Conservation (phyloP, 2,888 invertebrate genomes). For the Megaustenia siamemsis region DNA sequence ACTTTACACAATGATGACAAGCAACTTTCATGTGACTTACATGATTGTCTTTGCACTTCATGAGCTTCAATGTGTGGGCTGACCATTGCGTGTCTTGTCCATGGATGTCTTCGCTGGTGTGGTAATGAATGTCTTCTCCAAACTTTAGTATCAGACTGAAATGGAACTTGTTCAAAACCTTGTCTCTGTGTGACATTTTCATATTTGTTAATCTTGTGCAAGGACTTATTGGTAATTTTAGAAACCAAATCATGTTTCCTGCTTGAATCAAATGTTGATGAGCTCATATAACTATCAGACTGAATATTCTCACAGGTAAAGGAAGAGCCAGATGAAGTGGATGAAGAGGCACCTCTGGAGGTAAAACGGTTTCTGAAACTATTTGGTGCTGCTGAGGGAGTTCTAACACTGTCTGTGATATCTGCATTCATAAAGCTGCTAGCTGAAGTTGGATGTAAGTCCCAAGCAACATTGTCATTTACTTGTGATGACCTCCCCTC, state of each 20-base stretch:
- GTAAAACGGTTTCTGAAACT: too few species aligned
- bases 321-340: background rate
- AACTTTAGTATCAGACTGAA: background rate
- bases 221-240: background rate
- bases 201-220: background rate
- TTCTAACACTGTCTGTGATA: too few species aligned
- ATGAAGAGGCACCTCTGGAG: background rate
- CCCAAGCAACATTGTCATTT: too few species aligned
- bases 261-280: background rate
- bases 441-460: too few species aligned
- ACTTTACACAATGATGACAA: too few species aligned
- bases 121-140: background rate
- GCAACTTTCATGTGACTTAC: too few species aligned
- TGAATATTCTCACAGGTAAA: background rate
- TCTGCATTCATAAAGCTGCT: too few species aligned
- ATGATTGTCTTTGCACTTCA: background rate
- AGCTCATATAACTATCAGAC: background rate
- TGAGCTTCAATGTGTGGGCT: background rate
- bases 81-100: background rate
- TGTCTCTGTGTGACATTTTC: background rate
- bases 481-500: background rate
- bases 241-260: background rate
- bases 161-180: background rate
- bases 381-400: too few species aligned
- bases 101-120: background rate